Evolutionary conservation across 2,797 vertebrate genomes (phyloP).

Genomic region (Muraenolepis orangiensis): DNA sequence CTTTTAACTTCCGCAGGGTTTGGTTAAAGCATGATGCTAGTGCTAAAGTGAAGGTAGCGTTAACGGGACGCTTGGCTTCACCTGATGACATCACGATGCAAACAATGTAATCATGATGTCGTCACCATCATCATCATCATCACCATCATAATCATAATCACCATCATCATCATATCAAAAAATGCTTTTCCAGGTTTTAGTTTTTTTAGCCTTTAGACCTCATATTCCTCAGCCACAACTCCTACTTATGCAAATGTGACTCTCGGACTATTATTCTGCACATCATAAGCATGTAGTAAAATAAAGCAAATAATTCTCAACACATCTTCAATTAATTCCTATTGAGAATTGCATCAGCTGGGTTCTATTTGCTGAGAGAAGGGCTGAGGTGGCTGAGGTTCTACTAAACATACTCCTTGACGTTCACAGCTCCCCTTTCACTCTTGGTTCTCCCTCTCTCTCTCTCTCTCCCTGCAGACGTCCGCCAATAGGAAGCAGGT

Average conservation of each 20-base stretch:
- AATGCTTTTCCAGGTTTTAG: not conserved
- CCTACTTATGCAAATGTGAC: not conserved
- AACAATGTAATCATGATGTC: not conserved
- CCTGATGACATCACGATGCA: constrained; percentile 1
- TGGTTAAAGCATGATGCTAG: not conserved
- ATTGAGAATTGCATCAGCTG: not conserved
- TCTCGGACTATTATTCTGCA: not conserved
- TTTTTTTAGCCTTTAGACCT: constrained; percentile 4
- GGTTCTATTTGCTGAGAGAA: not conserved
- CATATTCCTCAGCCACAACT: not conserved
- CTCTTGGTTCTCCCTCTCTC: not conserved
- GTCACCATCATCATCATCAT: not conserved
- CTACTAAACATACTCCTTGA: not conserved
- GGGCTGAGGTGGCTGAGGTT: constrained; percentile 1
- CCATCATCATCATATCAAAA: not conserved
- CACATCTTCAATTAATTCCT: not conserved
- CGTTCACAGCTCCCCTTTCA: not conserved
- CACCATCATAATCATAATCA: too few relatives aligned
- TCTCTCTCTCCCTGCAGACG: constrained; percentile 66
- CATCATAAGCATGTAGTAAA: not conserved
- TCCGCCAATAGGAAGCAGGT: constrained; percentile 88
- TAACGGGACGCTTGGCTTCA: not conserved
- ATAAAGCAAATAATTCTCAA: not conserved
- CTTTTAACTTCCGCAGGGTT: not conserved
- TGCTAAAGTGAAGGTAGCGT: not conserved